These are phyloP conservation scores for Prochilodus magdalenae DNA, from an alignment of 2,113 vertebrate genomes.

Conservation along the genomic window DNA sequence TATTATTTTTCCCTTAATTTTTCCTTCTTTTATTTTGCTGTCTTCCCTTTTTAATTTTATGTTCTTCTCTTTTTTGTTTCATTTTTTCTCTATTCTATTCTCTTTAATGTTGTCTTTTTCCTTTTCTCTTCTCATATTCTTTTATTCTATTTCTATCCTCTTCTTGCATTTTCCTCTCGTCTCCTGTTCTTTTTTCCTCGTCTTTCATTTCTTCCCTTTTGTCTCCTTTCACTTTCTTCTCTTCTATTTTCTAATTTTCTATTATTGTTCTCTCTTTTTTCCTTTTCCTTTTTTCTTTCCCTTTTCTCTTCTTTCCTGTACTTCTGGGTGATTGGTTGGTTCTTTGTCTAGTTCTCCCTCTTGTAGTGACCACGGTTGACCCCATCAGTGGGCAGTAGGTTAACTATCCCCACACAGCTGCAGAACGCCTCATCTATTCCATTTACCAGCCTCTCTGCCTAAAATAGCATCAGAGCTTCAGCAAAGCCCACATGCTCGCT, in stretches of 20 bases:
- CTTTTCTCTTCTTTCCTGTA: conserved; percentile 12
- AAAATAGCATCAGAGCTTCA: conserved; percentile 60
- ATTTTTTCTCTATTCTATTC: too few relatives aligned
- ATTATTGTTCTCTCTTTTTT: not conserved
- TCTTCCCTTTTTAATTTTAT: too few relatives aligned
- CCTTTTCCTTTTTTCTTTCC: not conserved
- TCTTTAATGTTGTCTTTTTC: too few relatives aligned
- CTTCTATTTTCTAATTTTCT: not conserved
- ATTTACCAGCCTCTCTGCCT: conserved; percentile 50
- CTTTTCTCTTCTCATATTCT: too few relatives aligned
- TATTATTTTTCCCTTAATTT: too few relatives aligned
- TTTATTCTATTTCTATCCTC: not conserved
- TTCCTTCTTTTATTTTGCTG: too few relatives aligned
- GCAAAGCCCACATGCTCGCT: not conserved
- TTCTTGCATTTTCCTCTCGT: too few relatives aligned
- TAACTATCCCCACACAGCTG: conserved; percentile 8
- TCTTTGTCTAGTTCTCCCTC: not conserved
- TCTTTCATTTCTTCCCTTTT: too few relatives aligned
- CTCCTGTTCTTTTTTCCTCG: too few relatives aligned
- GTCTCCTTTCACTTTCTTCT: not conserved
- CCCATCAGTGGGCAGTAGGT: conserved; percentile 33
- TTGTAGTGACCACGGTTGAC: conserved; percentile 1
- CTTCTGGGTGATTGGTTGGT: not conserved
- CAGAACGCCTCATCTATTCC: conserved; percentile 55
- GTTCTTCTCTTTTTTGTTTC: not conserved